A percentile compares a stretch with the other conserved stretches of the same genome.
phyloP scores from a whole-genome alignment of 2,888 invertebrate species.

The Perizoma flavofasciatum region DNA sequence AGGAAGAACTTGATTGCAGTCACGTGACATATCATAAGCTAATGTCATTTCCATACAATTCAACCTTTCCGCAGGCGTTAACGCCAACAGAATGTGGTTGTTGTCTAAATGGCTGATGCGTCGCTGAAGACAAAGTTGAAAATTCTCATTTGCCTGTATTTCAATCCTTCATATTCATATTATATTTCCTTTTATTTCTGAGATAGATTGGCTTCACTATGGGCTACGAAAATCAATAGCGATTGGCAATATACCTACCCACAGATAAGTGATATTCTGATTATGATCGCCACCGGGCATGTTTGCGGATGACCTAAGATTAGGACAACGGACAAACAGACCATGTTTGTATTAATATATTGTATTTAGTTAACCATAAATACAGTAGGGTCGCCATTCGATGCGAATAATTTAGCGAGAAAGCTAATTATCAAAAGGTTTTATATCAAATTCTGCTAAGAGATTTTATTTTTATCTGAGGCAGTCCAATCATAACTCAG shows the following conservation, averaged over 20 bases:
- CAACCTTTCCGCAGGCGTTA: too few species aligned
- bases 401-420: not conserved
- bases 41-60: too few species aligned
- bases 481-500: too few species aligned
- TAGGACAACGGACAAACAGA: slow-evolving; percentile 31
- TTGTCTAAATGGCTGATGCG: not conserved
- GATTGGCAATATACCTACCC: not conserved
- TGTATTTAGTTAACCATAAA: slow-evolving; percentile 28
- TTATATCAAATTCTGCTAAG: too few species aligned
- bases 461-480: too few species aligned
- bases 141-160: too few species aligned
- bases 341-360: slow-evolving; percentile 31
- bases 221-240: not conserved
- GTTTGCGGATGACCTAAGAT: slow-evolving; percentile 31
- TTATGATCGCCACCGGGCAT: not conserved
- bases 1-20: too few species aligned
- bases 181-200: not conserved
- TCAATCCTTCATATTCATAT: too few species aligned
- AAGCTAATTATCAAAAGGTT: too few species aligned
- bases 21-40: too few species aligned
- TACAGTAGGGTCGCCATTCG: slow-evolving; percentile 18
- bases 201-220: not conserved
- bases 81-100: too few species aligned
- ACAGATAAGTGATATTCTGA: not conserved
- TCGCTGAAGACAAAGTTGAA: too few species aligned